A percentile compares a stretch with the other conserved stretches of the same genome.
Evolutionary conservation across 2,797 vertebrate genomes (phyloP).

Genomic region (Lycodopsis pacificus): DNA sequence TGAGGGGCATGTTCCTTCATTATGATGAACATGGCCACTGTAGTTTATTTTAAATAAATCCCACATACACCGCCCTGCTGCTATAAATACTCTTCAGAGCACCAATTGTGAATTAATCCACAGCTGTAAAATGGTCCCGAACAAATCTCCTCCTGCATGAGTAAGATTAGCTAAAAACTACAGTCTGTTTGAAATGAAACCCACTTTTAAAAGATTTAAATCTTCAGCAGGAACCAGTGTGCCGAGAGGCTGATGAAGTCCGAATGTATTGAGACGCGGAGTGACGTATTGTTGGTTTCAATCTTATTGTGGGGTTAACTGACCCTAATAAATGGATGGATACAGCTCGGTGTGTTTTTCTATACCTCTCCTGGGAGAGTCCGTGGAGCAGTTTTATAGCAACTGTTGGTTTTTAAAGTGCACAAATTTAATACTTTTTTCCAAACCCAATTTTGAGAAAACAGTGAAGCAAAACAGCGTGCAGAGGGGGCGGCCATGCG

Average conservation of each 20-base stretch:
- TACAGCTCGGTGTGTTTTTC: background rate
- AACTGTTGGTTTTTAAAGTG: background rate
- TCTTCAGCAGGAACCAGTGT: background rate
- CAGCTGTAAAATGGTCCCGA: background rate
- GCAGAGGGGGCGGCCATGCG: slow-evolving; percentile 27
- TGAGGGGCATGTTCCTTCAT: background rate
- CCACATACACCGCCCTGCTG: background rate
- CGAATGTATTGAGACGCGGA: background rate
- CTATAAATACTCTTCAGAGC: background rate
- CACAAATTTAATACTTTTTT: slow-evolving; percentile 9
- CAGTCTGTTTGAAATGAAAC: background rate
- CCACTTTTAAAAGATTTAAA: background rate
- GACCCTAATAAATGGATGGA: background rate
- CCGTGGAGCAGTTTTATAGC: background rate
- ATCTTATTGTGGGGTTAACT: background rate
- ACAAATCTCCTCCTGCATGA: background rate
- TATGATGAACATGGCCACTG: background rate
- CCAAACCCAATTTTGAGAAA: slow-evolving; percentile 17
- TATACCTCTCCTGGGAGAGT: background rate
- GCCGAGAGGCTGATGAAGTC: background rate
- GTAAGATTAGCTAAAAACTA: background rate
- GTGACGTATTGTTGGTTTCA: slow-evolving; percentile 3
- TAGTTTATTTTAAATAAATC: background rate
- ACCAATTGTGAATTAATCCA: background rate
- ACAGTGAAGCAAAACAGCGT: slow-evolving; percentile 15